Evolutionary conservation across 1,140 invertebrate species (phyloP).

Genomic region (Bilobella aurantiaca): DNA sequence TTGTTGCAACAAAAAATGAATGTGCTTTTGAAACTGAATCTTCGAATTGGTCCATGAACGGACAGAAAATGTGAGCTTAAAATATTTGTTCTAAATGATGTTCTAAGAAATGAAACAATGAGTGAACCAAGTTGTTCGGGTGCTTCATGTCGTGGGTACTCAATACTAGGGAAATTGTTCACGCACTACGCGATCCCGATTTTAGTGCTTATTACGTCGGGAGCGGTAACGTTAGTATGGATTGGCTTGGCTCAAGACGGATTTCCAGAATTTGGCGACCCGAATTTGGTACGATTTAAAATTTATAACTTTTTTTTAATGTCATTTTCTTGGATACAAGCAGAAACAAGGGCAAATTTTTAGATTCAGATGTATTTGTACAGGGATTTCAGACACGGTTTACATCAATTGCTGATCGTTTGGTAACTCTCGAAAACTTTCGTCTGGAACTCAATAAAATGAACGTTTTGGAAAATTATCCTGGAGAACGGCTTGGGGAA

Average conservation of each 20-base stretch:
- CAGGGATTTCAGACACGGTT: constrained; percentile 32
- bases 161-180: constrained; percentile 1
- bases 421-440: constrained; percentile 27
- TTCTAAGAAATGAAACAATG: background rate
- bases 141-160: background rate
- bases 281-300: constrained; percentile 20
- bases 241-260: constrained; percentile 19
- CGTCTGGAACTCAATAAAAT: constrained; percentile 18
- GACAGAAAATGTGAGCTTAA: too few relatives aligned
- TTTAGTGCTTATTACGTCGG: constrained; percentile 14
- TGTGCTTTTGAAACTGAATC: background rate
- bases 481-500: constrained; percentile 26
- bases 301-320: constrained; percentile 7
- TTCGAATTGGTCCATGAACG: background rate
- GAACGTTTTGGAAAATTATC: constrained; percentile 30
- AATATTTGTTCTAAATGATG: too few relatives aligned
- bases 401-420: constrained; percentile 24
- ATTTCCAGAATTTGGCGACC: constrained; percentile 29
- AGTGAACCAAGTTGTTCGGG: background rate
- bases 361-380: constrained; percentile 1
- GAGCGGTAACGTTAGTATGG: constrained; percentile 15
- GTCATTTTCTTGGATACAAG: too few relatives aligned
- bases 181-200: constrained; percentile 13
- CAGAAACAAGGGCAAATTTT: background rate
- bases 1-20: too few relatives aligned